These are phyloP conservation scores for Lumbricus terrestris DNA, from an alignment of 2,888 invertebrate genomes.

Conservation along the genomic window DNA sequence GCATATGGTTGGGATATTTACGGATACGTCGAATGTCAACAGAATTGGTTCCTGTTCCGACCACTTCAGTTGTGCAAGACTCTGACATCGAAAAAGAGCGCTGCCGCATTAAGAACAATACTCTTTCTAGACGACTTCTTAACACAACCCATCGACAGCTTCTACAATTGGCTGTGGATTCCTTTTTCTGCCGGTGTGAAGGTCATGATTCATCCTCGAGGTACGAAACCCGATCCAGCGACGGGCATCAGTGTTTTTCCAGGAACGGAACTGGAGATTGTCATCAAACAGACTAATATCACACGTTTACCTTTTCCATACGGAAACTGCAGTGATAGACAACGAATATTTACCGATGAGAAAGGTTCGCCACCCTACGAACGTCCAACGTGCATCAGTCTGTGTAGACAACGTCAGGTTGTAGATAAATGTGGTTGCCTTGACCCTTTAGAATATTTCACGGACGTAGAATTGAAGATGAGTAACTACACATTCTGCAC, in stretches of 20 bases:
- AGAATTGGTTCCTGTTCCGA: neutral
- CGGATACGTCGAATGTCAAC: neutral
- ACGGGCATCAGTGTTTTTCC: neutral
- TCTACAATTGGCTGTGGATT: neutral
- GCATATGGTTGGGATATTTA: neutral
- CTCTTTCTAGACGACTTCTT: neutral
- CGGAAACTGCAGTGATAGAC: neutral
- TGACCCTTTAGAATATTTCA: neutral
- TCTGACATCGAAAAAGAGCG: neutral
- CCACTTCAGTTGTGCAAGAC: neutral
- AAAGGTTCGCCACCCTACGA: neutral
- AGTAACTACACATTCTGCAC: neutral
- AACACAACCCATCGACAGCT: neutral
- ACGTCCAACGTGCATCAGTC: neutral
- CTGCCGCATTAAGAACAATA: neutral
- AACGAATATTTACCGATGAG: neutral
- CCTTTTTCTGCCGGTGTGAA: neutral
- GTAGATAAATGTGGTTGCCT: constrained; percentile 4
- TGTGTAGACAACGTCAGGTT: neutral
- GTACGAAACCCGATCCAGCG: neutral
- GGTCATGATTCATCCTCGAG: neutral
- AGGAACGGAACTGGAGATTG: neutral
- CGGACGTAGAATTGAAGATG: neutral
- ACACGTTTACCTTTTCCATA: neutral
- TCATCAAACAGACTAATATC: neutral